A percentile compares a stretch with the other conserved stretches of the same genome.
These are phyloP conservation scores for Gambelia wislizenii DNA, from an alignment of 2,797 vertebrate genomes.

Conservation along the genomic window DNA sequence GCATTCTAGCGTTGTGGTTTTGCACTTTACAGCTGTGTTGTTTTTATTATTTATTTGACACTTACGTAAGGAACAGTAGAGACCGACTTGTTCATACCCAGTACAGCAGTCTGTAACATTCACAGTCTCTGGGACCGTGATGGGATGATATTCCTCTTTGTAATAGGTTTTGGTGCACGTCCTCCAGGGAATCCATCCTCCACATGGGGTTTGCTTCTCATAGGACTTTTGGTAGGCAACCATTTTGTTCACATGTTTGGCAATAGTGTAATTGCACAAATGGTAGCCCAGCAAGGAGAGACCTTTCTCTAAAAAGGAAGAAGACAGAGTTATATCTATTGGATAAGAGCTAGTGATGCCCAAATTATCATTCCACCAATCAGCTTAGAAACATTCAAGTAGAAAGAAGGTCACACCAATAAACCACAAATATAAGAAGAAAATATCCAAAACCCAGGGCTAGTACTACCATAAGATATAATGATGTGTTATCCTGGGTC, in stretches of 20 bases:
- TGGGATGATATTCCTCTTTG: conserved; percentile 68
- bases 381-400: neutral
- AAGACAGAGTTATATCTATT: neutral
- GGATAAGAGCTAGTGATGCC: neutral
- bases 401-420: neutral
- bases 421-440: neutral
- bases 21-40: neutral
- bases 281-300: conserved; percentile 85
- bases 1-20: neutral
- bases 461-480: neutral
- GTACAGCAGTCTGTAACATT: conserved; percentile 84
- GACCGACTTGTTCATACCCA: conserved; percentile 87
- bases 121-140: conserved; percentile 73
- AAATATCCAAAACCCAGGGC: neutral
- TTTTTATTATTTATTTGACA: conserved; percentile 52
- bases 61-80: conserved; percentile 89
- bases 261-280: conserved; percentile 81
- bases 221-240: conserved; percentile 77
- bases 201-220: conserved; percentile 76
- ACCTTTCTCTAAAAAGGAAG: conserved; percentile 71
- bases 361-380: neutral
- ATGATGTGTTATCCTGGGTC: neutral
- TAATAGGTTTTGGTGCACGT: conserved; percentile 81
- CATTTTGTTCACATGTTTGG: conserved; percentile 73
- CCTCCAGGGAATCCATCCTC: conserved; percentile 87